A percentile compares a stretch with the other conserved stretches of the same genome.
phyloP scores from a whole-genome alignment of 2,797 vertebrate genomes.

The Melanotaenia parkinsoni region DNA sequence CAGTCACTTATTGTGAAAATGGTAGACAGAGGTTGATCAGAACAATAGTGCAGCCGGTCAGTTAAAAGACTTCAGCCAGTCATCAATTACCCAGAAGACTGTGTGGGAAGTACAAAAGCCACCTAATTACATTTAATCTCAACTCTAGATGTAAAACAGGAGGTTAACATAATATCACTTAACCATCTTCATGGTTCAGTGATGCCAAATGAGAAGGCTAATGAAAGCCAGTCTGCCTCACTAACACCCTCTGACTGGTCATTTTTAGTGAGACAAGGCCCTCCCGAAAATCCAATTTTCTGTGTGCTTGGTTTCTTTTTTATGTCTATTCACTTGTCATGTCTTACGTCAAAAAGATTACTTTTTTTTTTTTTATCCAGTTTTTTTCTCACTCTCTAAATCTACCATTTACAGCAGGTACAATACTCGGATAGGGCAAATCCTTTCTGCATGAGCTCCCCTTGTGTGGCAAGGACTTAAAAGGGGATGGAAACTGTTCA shows the following conservation, averaged over 20 bases:
- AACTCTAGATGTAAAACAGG: conserved; percentile 83
- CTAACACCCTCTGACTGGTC: conserved; percentile 81
- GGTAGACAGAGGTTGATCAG: conserved; percentile 58
- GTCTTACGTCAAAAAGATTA: conserved; percentile 80
- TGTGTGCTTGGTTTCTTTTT: conserved; percentile 79
- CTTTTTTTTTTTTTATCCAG: conserved; percentile 66
- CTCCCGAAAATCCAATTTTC: conserved; percentile 87
- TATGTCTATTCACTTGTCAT: conserved; percentile 83
- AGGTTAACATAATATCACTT: conserved; percentile 88
- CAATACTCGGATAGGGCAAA: conserved; percentile 80
- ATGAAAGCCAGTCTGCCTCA: conserved; percentile 83
- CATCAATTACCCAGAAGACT: conserved; percentile 77
- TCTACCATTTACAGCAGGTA: conserved; percentile 84
- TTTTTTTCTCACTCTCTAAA: conserved; percentile 77
- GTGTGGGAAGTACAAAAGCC: conserved; percentile 76
- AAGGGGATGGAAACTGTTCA: conserved; percentile 66
- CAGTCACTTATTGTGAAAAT: conserved; percentile 59
- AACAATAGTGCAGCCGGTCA: conserved; percentile 66
- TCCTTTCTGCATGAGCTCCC: conserved; percentile 81
- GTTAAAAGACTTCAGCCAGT: conserved; percentile 75
- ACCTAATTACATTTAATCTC: conserved; percentile 85
- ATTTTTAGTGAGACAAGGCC: conserved; percentile 81
- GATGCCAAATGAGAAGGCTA: conserved; percentile 82
- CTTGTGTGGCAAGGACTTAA: conserved; percentile 73
- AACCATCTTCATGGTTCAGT: conserved; percentile 85